phyloP scores from a whole-genome alignment of 2,888 invertebrate species.

The Eristalis tenax region DNA sequence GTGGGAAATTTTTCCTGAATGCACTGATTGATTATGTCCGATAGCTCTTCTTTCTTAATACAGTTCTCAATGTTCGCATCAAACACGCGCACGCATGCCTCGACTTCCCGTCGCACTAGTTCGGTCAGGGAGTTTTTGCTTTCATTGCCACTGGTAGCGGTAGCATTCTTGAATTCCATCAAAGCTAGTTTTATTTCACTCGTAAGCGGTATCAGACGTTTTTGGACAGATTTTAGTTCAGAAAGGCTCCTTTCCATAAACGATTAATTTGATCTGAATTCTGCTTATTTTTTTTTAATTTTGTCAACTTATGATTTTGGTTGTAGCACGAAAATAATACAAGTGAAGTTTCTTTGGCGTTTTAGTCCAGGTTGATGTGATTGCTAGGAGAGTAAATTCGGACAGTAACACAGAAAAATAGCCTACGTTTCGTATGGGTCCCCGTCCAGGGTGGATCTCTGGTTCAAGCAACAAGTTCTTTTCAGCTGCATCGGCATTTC shows the following conservation, averaged over 20 bases:
- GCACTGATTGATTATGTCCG: background rate
- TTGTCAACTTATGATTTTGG: slow-evolving; percentile 38
- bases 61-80: background rate
- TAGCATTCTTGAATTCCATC: background rate
- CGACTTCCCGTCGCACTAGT: background rate
- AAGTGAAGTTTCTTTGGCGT: background rate
- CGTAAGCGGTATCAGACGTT: slow-evolving; percentile 51
- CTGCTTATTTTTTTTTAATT: slow-evolving; percentile 5
- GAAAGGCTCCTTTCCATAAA: slow-evolving; percentile 61
- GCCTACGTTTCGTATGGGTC: no score
- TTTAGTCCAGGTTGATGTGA: background rate
- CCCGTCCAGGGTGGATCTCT: no score
- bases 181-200: slow-evolving; percentile 8
- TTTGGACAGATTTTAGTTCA: background rate
- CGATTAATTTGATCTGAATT: background rate
- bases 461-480: no score
- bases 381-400: no score
- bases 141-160: background rate
- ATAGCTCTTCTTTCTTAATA: background rate
- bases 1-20: background rate
- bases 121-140: background rate
- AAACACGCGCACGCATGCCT: background rate
- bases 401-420: background rate
- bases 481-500: no score
- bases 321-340: background rate